Evolutionary conservation across 2,113 vertebrate species (phyloP).

Genomic region (Polyodon spathula): DNA sequence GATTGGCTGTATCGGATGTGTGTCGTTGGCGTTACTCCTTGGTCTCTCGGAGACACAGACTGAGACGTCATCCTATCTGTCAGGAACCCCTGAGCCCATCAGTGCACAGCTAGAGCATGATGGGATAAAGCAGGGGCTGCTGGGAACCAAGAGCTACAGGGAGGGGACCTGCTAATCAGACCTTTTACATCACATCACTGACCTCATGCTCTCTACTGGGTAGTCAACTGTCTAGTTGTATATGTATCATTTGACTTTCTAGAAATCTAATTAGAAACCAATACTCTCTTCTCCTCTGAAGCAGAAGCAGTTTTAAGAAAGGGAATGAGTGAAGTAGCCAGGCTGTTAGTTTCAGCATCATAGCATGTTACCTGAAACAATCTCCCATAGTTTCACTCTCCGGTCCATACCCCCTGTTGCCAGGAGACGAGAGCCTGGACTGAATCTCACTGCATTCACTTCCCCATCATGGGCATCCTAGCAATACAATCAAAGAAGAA

Average conservation of each 20-base stretch:
- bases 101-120: constrained; percentile 23
- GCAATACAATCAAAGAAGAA: background rate
- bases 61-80: constrained; percentile 13
- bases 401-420: constrained; percentile 96
- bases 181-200: constrained; percentile 35
- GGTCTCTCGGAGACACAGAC: constrained; percentile 4
- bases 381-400: constrained; percentile 92
- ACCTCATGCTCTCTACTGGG: constrained; percentile 1
- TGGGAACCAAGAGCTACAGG: constrained; percentile 16
- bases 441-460: constrained; percentile 89
- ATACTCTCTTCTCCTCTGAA: too few species aligned
- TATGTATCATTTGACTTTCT: too few species aligned
- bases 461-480: constrained; percentile 94
- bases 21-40: background rate
- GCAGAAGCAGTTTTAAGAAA: too few species aligned
- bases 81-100: constrained; percentile 12
- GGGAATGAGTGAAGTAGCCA: too few species aligned
- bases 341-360: too few species aligned
- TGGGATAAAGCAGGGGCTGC: constrained; percentile 15
- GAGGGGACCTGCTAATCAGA: constrained; percentile 26
- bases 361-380: constrained; percentile 77
- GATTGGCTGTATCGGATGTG: constrained; percentile 18
- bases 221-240: too few species aligned
- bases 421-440: constrained; percentile 81
- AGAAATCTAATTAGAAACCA: too few species aligned